Conservation (phyloP, 2,113 vertebrate species). For the Aspidoscelis tigris region DNA sequence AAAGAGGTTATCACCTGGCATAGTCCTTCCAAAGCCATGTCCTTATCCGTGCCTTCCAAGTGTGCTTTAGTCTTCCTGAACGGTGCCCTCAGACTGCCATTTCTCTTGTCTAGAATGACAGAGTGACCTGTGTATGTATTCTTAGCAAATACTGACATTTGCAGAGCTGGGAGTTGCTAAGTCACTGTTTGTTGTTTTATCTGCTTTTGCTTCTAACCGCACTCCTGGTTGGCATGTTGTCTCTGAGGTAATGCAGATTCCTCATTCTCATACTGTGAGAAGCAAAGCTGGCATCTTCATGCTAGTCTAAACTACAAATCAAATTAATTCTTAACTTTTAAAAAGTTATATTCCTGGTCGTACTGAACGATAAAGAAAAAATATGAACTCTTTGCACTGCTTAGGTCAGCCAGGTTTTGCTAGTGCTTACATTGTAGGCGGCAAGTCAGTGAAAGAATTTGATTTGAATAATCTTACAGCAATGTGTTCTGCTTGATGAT, state of each 20-base stretch:
- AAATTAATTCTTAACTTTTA: background rate
- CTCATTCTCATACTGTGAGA: background rate
- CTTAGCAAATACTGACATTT: too few species aligned
- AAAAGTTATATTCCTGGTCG: background rate
- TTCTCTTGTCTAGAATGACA: too few species aligned
- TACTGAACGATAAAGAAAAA: background rate
- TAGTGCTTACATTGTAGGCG: background rate
- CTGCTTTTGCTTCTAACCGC: too few species aligned
- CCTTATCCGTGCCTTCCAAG: too few species aligned
- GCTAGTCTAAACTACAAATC: constrained; percentile 4
- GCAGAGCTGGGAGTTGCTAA: too few species aligned
- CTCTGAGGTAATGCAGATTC: background rate
- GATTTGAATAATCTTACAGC: constrained; percentile 24
- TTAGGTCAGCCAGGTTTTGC: background rate
- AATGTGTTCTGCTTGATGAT: constrained; percentile 7
- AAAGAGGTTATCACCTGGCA: too few species aligned
- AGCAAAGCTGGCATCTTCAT: background rate
- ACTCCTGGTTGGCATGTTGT: too few species aligned
- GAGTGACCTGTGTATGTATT: too few species aligned
- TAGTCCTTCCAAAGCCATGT: too few species aligned
- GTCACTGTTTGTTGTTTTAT: background rate
- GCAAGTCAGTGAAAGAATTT: background rate
- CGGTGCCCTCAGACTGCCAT: too few species aligned
- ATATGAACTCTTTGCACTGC: background rate
- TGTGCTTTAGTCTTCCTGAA: too few species aligned